A percentile compares a stretch with the other conserved stretches of the same genome.
These are phyloP conservation scores for Cryptotis parvus DNA, from an alignment of 2,113 vertebrate species.

Conservation along the genomic window DNA sequence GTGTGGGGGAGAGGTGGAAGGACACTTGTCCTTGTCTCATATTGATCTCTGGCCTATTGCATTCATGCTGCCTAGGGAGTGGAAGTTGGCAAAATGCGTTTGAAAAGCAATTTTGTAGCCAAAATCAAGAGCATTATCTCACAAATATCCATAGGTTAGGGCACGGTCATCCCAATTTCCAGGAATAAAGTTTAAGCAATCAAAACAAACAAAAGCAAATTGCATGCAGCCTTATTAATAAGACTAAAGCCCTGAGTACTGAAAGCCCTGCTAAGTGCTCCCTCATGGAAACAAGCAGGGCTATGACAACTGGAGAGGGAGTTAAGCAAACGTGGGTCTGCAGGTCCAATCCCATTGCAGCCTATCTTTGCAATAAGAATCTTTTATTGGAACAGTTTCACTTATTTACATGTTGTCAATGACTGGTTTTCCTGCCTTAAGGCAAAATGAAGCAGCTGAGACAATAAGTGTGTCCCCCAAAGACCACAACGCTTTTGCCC, in stretches of 20 bases:
- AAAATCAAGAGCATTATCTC: not conserved
- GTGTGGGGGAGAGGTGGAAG: no score
- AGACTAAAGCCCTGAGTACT: not conserved
- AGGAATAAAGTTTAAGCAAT: constrained; percentile 9
- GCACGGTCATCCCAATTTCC: not conserved
- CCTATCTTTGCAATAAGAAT: constrained; percentile 46
- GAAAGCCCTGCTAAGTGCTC: not conserved
- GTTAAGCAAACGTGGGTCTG: not conserved
- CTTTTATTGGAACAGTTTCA: constrained; percentile 23
- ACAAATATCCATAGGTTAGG: not conserved
- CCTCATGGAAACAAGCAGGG: not conserved
- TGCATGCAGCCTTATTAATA: not conserved
- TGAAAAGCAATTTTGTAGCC: not conserved
- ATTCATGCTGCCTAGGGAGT: not conserved
- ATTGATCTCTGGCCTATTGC: no score
- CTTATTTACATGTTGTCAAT: not conserved
- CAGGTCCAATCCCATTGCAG: not conserved
- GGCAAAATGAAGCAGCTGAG: not conserved
- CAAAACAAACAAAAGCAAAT: not conserved
- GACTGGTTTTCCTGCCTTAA: not conserved
- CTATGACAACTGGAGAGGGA: not conserved
- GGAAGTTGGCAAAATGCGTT: not conserved
- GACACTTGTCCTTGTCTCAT: no score
- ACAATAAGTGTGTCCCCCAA: not conserved
- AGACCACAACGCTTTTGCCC: not conserved